Base-by-base conservation (phyloP, 2,888 invertebrate genomes). In the Agrochola lychnidis region DNA sequence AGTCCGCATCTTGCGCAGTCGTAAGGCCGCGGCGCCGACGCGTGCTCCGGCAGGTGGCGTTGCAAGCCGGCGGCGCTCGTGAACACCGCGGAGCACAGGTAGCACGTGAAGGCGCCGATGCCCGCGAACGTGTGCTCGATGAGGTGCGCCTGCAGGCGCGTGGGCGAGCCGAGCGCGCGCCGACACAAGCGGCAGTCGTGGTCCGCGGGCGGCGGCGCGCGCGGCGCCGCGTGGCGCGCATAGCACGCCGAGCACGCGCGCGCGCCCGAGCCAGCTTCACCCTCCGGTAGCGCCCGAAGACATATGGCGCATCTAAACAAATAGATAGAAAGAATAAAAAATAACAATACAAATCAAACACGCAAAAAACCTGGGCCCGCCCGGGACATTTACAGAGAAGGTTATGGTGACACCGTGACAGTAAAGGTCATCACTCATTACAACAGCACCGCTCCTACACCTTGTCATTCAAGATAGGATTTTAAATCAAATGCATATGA, bases 71-170 rank as follows among this genome's bases (percentile, higher is more conserved):
- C 97, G 0, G 99, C 98, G n/a, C 98, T 98, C 0, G 98, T 98
- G 93, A 99, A 99, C 0, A 98, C 98, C 0, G 98, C 97, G 14
- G 98, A 98, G 94, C 99, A 99, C 83, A 99, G 97, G 93, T 99
- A 99, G 93, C 99, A 99, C 6, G 98, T 98, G 92, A 98, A 98
- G 14, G 98, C 98, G 56, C 98, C 98, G 89, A 98, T 98, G 6
- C 98, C 99, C 45, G 98, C 98, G 91, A 99, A 99, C 0, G 98
- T 99, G 93, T 99, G 99, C 90, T 99, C 99, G 79, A 99, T 99
- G 77, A 99, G 97, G 92, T 99, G 99, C 0, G 94, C 94, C 79
- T 94, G 99, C 3, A 99, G 97, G 81, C 99, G 98, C 57, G 98
- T 97, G 0, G 98, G 98, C 2, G 98, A 98, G 64, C 98, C 98